Base-by-base conservation (phyloP, 2,888 invertebrate species). In the Scelioninae gen. 1 region DNA sequence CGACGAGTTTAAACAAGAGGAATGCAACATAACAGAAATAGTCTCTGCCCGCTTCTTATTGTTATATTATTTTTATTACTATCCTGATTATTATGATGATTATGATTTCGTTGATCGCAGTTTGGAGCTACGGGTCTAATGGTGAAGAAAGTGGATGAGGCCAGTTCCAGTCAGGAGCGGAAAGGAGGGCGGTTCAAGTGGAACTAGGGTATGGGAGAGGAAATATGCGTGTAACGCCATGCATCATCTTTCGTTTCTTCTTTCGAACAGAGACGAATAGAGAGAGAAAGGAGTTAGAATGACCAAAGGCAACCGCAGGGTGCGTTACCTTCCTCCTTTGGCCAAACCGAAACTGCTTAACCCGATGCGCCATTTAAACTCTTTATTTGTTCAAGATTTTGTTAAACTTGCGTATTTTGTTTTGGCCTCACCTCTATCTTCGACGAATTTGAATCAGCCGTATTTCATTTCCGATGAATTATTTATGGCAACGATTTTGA, bases 11-110 rank as follows among this genome's bases (percentile, higher is more conserved):
- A 86, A 88, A 89, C 89, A 88, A 89, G 88, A 88, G 90, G 92
- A 92, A 92, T 92, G 92, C 90, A 89, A 90, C 89, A 86, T 89
- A 90, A 92, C 91, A 92, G 89, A 90, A 90, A 92, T 91, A 90
- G 90, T 90, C 88, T 84, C 89, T 89, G 89, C 87, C 89, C 87
- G 88, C 74, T 88, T 88, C 88, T 88, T 88, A 88, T 89, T 89
- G 88, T 88, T 84, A 85, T 85, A 85, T 86, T 83, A 79, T 80
- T 87, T 68, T 85, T 88, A 83, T 88, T 87, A 84, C 86, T 87
- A 71, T 87, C 85, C 69, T 85, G 86, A 72, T 89, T 87, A 86
- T 89, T 86, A 88, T 89, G 86, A 86, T 89, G 87, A 87, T 90
- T 88, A 88, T 90, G 87, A 87, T 88, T 89, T 90, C n/a, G n/a